Evolutionary conservation across 2,888 invertebrate genomes (phyloP), one percentile per base, ranked within the genome.

Genomic region (Meghimatium bilineatum): DNA sequence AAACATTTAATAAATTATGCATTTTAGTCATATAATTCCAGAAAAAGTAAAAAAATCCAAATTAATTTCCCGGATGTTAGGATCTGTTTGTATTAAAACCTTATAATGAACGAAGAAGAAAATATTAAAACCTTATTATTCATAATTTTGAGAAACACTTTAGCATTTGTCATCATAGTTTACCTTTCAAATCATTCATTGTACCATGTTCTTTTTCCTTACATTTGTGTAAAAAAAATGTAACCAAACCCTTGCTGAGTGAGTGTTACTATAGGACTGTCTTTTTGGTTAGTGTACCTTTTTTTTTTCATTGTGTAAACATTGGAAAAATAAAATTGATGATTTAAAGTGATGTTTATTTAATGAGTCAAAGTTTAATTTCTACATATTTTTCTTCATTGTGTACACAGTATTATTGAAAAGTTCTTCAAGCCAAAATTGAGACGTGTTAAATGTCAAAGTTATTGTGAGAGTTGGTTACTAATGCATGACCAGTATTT

Each of bases 241-340:
- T n/a, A n/a, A n/a, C n/a, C n/a, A n/a, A n/a, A n/a, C n/a, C n/a
- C 14, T 29, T 66, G 17, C 17, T 32, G 66, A 32, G 32, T 32
- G 66, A 29, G 32, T 32, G 66, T 1, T 2, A 32, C 17, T 32
- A 20, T 23, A n/a, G n/a, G 26, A 20, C 29, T 6, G 17, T 74
- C 6, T 32, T 74, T 32, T 52, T 32, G 3, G 32, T 74, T 74
- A 52, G 5, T 32, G 49, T 44, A 49, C 49, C 49, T 72, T n/a
- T n/a, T 74, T 49, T 74, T 74, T 74, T 52, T 32, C 2, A 66
- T 32, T 74, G 52, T 74, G 52, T 52, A 52, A 74, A 17, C 52
- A 20, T 44, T 74, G 29, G 74, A 52, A 49, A 74, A 74, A 74
- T 74, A 74, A 74, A 74, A 49, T 74, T 74, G 52, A 23, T 20